Evolutionary conservation across 2,113 vertebrate genomes (phyloP).

Genomic region (Acanthisitta chloris): DNA sequence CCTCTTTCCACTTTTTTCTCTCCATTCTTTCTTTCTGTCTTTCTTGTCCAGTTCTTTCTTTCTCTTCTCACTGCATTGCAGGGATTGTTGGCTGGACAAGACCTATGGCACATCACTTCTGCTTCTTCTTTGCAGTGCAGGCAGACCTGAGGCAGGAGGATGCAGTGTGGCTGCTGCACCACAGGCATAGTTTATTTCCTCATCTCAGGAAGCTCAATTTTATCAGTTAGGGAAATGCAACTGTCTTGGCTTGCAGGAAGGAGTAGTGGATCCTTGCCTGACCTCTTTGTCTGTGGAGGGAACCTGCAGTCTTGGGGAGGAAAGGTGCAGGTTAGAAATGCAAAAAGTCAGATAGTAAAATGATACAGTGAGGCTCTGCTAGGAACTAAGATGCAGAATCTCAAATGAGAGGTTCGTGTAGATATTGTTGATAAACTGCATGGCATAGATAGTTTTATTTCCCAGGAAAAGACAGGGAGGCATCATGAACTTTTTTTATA

Average conservation of each 20-base stretch:
- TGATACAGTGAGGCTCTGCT: not conserved
- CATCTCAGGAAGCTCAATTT: not conserved
- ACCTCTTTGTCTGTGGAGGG: not conserved
- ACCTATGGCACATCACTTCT: not conserved
- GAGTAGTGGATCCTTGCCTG: not conserved
- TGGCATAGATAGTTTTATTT: not conserved
- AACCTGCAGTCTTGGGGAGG: not conserved
- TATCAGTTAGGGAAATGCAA: not conserved
- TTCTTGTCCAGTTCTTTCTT: not conserved
- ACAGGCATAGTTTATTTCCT: not conserved
- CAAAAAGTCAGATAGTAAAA: not conserved
- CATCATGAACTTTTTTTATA: not conserved
- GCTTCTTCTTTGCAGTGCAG: not conserved
- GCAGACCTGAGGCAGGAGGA: not conserved
- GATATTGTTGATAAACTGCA: not conserved
- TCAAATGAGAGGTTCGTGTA: not conserved
- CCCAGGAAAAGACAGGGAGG: not conserved
- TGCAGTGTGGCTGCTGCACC: not conserved
- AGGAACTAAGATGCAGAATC: not conserved
- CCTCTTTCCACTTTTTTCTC: not conserved
- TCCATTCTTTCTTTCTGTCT: not conserved
- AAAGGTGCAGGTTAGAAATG: not conserved
- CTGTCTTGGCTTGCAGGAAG: not conserved
- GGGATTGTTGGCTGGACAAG: not conserved
- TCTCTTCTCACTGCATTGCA: not conserved